Conservation (phyloP, 2,888 invertebrate species). For the Opisthograptis luteolata region DNA sequence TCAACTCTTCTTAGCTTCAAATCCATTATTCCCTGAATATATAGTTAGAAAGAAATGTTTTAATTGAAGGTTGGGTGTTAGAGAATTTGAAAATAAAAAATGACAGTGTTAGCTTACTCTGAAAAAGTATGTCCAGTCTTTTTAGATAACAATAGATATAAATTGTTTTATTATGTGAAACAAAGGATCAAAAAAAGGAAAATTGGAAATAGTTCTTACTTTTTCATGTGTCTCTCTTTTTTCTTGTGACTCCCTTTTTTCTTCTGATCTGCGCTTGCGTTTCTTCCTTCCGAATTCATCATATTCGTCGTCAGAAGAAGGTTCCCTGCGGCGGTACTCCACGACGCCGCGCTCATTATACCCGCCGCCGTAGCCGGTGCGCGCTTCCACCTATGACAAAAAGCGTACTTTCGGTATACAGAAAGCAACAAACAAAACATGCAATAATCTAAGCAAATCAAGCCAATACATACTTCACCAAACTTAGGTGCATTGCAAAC, state of each 20-base stretch:
- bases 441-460: not conserved
- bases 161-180: not conserved
- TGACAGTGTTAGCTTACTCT: conserved; percentile 21
- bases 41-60: conserved; percentile 50
- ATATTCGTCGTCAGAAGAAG: conserved; percentile 96
- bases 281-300: conserved; percentile 94
- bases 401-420: too few species aligned
- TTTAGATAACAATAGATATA: not conserved
- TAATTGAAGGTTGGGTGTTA: conserved; percentile 40
- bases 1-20: conserved; percentile 79
- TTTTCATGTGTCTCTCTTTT: conserved; percentile 54
- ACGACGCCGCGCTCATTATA: conserved; percentile 98
- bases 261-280: conserved; percentile 55
- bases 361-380: conserved; percentile 93
- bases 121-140: not conserved
- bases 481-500: conserved; percentile 99
- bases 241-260: conserved; percentile 41
- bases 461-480: conserved; percentile 90
- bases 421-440: not conserved
- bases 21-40: conserved; percentile 73
- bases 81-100: conserved; percentile 15
- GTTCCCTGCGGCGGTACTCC: conserved; percentile 95
- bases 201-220: conserved; percentile 41
- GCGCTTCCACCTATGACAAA: conserved; percentile 85
- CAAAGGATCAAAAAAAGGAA: not conserved